Conservation (phyloP, 1,140 invertebrate species). For the Drosophila melanica region DNA sequence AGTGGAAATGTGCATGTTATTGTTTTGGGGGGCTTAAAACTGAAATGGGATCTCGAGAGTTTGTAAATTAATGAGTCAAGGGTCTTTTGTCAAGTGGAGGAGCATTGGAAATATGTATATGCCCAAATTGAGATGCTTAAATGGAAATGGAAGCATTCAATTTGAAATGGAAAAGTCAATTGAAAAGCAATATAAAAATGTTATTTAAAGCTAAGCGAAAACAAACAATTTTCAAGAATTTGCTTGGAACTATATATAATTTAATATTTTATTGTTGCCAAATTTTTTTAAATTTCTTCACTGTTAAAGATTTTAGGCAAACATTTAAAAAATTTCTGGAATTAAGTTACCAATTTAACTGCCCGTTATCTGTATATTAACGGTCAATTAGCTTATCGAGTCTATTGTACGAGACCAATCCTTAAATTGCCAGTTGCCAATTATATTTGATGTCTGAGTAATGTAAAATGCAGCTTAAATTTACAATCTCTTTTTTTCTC, state of each 20-base stretch:
- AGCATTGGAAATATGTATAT: constrained; percentile 9
- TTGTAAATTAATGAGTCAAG: constrained; percentile 18
- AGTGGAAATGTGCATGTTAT: constrained; percentile 24
- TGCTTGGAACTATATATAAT: too few species aligned
- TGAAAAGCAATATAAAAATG: constrained; percentile 1
- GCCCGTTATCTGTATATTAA: constrained; percentile 19
- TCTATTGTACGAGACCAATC: constrained; percentile 38
- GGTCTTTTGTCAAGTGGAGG: constrained; percentile 3
- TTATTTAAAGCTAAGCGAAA: not conserved
- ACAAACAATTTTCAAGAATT: too few species aligned
- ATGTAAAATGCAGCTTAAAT: constrained; percentile 32
- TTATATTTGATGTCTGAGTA: constrained; percentile 30
- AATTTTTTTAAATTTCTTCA: too few species aligned
- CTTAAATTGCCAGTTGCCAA: constrained; percentile 21
- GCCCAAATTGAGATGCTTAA: constrained; percentile 10
- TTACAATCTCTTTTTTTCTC: constrained; percentile 36
- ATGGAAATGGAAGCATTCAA: constrained; percentile 1
- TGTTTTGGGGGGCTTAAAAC: not conserved
- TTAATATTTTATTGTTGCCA: too few species aligned
- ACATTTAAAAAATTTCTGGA: not conserved
- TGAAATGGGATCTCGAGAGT: constrained; percentile 13
- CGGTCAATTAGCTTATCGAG: constrained; percentile 28
- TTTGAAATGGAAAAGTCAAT: not conserved
- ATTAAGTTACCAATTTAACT: not conserved
- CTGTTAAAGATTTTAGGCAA: not conserved